Evolutionary conservation across 2,797 vertebrate genomes (phyloP).

Genomic region (Falco novaeseelandiae): DNA sequence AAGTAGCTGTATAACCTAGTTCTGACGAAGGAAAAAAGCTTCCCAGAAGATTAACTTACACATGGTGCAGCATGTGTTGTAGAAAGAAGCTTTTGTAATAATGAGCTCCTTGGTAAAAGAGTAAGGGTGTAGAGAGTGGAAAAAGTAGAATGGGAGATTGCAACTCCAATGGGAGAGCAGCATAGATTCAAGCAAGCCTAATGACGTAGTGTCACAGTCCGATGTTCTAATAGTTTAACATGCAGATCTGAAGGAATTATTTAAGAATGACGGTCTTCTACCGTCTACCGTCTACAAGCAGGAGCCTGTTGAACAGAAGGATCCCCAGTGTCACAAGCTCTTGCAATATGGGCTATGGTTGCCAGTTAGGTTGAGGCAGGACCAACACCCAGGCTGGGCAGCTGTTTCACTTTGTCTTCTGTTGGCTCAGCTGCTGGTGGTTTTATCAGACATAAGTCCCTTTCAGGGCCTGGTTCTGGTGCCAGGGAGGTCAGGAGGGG

Average conservation of each 20-base stretch:
- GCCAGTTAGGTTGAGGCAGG: neutral
- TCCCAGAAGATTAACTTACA: constrained; percentile 6
- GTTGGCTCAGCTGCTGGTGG: neutral
- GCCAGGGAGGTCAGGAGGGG: neutral
- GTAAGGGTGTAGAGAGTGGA: neutral
- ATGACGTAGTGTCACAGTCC: neutral
- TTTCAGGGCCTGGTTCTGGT: neutral
- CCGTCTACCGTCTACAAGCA: neutral
- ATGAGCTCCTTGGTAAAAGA: constrained; percentile 1
- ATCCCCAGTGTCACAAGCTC: neutral
- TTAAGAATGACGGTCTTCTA: neutral
- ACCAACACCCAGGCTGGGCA: neutral
- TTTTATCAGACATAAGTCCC: neutral
- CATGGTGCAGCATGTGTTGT: neutral
- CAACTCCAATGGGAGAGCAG: no score
- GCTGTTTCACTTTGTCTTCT: neutral
- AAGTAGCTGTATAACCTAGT: neutral
- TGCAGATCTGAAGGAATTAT: neutral
- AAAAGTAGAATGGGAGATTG: neutral
- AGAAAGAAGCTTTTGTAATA: constrained; percentile 25
- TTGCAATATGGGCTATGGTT: neutral
- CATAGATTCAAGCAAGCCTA: neutral
- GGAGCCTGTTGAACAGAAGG: neutral
- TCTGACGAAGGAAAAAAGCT: neutral
- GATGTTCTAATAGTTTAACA: neutral